Conservation (phyloP, 2,113 vertebrate genomes). For the Ptyas mucosa region DNA sequence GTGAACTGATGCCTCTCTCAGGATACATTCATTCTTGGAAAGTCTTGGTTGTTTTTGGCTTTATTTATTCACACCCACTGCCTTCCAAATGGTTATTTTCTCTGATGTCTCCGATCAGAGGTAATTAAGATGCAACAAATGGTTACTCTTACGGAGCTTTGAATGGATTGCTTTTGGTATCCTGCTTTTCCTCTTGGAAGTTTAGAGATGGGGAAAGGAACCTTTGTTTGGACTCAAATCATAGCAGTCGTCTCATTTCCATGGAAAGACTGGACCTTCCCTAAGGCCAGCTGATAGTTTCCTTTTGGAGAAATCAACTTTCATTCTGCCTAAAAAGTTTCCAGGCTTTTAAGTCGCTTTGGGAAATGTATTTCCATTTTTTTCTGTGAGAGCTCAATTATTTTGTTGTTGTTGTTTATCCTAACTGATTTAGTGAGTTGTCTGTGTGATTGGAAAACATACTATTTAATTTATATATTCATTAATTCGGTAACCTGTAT, state of each 20-base stretch:
- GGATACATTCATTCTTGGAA: neutral
- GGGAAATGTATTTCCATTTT: neutral
- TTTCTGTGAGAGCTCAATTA: neutral
- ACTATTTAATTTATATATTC: neutral
- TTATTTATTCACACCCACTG: neutral
- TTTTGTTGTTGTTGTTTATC: neutral
- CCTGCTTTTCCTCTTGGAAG: neutral
- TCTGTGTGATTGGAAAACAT: neutral
- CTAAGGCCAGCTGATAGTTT: neutral
- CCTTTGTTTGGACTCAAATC: neutral
- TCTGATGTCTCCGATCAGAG: neutral
- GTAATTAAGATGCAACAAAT: neutral
- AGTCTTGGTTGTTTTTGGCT: neutral
- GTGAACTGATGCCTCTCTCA: neutral
- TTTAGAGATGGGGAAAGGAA: neutral
- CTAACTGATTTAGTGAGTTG: neutral
- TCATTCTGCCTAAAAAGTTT: neutral
- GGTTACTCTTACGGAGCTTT: neutral
- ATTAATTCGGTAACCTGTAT: neutral
- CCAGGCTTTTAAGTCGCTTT: neutral
- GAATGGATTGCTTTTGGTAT: neutral
- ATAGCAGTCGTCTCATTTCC: neutral
- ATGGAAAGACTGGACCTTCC: neutral
- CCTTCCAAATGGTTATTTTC: neutral
- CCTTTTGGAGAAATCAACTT: neutral